Conservation (phyloP, 2,888 invertebrate genomes). For the Nemoura dubitans region DNA sequence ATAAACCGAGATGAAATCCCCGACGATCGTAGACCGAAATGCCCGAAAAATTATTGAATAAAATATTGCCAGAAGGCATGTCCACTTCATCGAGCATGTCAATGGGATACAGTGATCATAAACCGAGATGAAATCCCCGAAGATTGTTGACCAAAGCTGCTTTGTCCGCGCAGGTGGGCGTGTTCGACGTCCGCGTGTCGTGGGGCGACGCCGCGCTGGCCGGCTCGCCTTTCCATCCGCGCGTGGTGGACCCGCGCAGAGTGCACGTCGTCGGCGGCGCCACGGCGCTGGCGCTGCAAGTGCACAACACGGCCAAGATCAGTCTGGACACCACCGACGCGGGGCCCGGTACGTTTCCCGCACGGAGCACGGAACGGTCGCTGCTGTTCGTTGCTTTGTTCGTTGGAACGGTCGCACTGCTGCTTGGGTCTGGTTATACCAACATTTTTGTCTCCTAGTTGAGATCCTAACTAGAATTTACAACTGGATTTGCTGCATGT, state of each 20-base stretch:
- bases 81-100: too few relatives aligned
- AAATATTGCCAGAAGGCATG: too few relatives aligned
- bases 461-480: too few relatives aligned
- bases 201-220: slow-evolving; percentile 66
- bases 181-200: slow-evolving; percentile 87
- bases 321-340: slow-evolving; percentile 89
- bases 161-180: slow-evolving; percentile 91
- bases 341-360: slow-evolving; percentile 85
- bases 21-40: too few relatives aligned
- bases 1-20: too few relatives aligned
- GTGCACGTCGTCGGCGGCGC: slow-evolving; percentile 65
- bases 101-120: too few relatives aligned
- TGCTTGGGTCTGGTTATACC: too few relatives aligned
- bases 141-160: slow-evolving; percentile 66
- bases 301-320: slow-evolving; percentile 65
- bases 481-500: too few relatives aligned
- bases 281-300: slow-evolving; percentile 60
- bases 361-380: slow-evolving; percentile 56
- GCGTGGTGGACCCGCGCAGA: slow-evolving; percentile 68
- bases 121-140: too few relatives aligned
- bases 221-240: slow-evolving; percentile 86
- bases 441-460: too few relatives aligned
- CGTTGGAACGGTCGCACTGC: too few relatives aligned
- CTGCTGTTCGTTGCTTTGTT: slow-evolving; percentile 55
- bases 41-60: too few relatives aligned